Conservation (phyloP, 2,888 invertebrate species). For the Scaptomyza polygonia region DNA sequence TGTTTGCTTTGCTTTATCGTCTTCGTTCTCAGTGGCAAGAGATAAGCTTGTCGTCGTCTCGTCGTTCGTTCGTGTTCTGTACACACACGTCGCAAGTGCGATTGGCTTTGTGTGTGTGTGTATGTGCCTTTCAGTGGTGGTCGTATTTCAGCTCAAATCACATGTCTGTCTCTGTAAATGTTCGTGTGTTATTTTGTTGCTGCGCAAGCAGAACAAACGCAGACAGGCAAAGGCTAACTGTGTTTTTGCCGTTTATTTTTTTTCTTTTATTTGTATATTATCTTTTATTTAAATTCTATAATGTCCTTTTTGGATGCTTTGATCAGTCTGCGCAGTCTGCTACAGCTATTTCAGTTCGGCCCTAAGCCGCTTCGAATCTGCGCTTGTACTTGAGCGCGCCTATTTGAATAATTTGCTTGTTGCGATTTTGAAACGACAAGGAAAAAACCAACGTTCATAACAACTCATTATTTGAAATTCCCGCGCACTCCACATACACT, state of each 20-base stretch:
- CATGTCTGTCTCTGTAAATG: constrained; percentile 53
- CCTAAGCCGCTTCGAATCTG: constrained; percentile 18
- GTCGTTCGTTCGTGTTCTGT: constrained; percentile 56
- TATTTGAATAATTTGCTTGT: constrained; percentile 35
- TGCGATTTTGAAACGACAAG: not conserved
- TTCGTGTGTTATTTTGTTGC: constrained; percentile 61
- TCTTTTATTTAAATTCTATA: constrained; percentile 15
- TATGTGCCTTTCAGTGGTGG: constrained; percentile 57
- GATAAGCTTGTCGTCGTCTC: constrained; percentile 66
- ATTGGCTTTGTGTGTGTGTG: constrained; percentile 26
- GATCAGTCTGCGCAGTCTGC: not conserved
- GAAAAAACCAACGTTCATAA: constrained; percentile 21
- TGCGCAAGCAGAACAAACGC: constrained; percentile 62
- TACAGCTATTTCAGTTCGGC: constrained; percentile 4
- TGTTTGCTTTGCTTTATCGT: constrained; percentile 78
- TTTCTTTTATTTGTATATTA: constrained; percentile 4
- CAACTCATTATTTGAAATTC: constrained; percentile 36
- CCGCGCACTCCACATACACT: constrained; percentile 50
- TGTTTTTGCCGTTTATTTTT: constrained; percentile 47
- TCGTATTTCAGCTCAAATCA: constrained; percentile 73
- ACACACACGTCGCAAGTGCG: constrained; percentile 33
- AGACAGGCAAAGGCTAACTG: constrained; percentile 41
- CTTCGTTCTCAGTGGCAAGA: constrained; percentile 55
- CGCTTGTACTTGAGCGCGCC: constrained; percentile 37
- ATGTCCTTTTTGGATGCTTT: constrained; percentile 35